phyloP scores from a whole-genome alignment of 2,888 invertebrate species.

The Priocnemis perturbator region DNA sequence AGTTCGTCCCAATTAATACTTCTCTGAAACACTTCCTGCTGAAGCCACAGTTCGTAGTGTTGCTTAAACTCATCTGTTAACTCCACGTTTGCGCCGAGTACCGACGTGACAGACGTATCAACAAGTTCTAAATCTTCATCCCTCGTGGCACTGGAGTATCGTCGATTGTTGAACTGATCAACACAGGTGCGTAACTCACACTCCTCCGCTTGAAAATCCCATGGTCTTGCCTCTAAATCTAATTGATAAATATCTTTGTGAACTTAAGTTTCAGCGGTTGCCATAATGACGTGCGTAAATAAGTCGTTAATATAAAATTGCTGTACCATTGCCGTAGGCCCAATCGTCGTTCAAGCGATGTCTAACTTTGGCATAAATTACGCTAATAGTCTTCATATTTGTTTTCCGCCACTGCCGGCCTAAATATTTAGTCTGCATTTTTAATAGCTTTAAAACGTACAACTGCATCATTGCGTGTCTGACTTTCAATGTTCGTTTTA shows the following conservation, averaged over 20 bases:
- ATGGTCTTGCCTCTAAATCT: constrained; percentile 97
- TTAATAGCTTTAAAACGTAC: constrained; percentile 96
- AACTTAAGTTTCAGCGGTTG: not conserved
- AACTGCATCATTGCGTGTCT: constrained; percentile 98
- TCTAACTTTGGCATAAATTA: constrained; percentile 97
- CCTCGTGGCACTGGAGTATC: constrained; percentile 79
- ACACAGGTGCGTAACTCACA: constrained; percentile 95
- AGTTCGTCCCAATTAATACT: constrained; percentile 87
- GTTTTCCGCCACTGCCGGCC: constrained; percentile 99
- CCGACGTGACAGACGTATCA: constrained; percentile 89
- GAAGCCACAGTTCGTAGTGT: constrained; percentile 96
- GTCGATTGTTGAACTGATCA: constrained; percentile 95
- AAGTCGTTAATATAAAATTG: not conserved
- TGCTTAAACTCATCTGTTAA: constrained; percentile 95
- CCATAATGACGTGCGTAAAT: not conserved
- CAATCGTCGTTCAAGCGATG: constrained; percentile 99
- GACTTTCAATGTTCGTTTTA: constrained; percentile 96
- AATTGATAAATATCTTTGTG: constrained; percentile 10
- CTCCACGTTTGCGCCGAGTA: constrained; percentile 86
- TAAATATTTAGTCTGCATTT: constrained; percentile 99
- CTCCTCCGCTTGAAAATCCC: constrained; percentile 99
- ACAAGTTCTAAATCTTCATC: constrained; percentile 81
- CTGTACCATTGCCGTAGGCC: constrained; percentile 96
- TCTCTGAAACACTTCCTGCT: constrained; percentile 96
- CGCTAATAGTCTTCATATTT: constrained; percentile 99